Base-by-base conservation (phyloP, 1,140 invertebrate genomes). In the Calosoma granatense region DNA sequence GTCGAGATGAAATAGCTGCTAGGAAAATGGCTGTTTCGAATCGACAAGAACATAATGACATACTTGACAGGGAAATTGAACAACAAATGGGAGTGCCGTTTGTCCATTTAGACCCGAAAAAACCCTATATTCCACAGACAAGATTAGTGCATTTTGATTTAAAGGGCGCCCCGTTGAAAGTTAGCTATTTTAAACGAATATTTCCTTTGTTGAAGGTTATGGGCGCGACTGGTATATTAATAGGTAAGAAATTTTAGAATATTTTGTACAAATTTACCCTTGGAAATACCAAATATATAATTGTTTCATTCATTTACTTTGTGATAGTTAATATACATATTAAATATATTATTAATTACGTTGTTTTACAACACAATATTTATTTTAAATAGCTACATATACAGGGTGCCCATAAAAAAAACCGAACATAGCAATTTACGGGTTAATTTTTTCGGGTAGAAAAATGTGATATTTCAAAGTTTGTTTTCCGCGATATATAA, bases 121-220 rank as follows among this genome's bases (percentile, higher is more conserved):
- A 67, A 56, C 70, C 69, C 0, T 72, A 69, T 57, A 62, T 70
- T 20, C 78, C 78, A 0, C 60, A 68, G 2, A 70, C 76, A 54
- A 70, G 77, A n/a, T 63, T 83, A 17, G 82, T 96, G 0, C 93
- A 96, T 72, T 72, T 97, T 1, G 93, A 96, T 75, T 74, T 96
- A 1, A 96, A 97, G 72, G 93, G 93, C 14, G 90, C 89, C 0
- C 90, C 93, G 1, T 88, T 89, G 0, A 85, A 81, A 60, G 64
- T 90, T 0, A 66, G 68, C n/a, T 88, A 84, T 69, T 80, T 90
- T 26, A 81, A 81, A 63, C 78, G 85, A 54, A 60, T 95, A 0
- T 80, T 97, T 52, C 83, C 84, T 1, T 72, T 92, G 56, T 66
- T 97, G 0, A 84, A 83, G 63, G 77, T 79, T 51, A 69, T 91